Evolutionary conservation across 1,140 invertebrate genomes (phyloP).

Genomic region (Drosophila miranda): DNA sequence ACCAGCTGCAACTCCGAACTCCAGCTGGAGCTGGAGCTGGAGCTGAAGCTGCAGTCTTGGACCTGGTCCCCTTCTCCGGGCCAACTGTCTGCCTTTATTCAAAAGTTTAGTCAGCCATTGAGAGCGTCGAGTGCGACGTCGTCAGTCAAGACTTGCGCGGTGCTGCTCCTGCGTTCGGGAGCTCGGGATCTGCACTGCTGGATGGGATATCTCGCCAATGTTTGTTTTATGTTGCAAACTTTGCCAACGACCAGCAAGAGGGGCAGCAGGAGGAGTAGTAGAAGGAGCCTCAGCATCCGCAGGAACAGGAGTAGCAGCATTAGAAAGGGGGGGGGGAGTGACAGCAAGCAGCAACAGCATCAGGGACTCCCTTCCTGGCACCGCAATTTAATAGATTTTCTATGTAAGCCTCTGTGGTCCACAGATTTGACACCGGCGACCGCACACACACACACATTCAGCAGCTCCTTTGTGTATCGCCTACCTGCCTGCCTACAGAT

Average conservation of each 20-base stretch:
- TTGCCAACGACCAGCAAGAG: constrained; percentile 52
- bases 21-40: constrained; percentile 20
- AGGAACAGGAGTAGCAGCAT: no score
- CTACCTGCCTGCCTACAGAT: constrained; percentile 68
- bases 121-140: constrained; percentile 57
- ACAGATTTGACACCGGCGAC: constrained; percentile 73
- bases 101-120: constrained; percentile 80
- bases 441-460: constrained; percentile 46
- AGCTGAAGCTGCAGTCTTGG: not conserved
- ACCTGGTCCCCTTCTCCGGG: constrained; percentile 8
- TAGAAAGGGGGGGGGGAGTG: no score
- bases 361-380: constrained; percentile 20
- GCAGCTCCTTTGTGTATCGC: constrained; percentile 37
- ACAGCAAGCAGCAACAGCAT: constrained; percentile 21
- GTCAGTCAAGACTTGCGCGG: constrained; percentile 68
- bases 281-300: no score
- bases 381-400: constrained; percentile 79
- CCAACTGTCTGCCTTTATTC: constrained; percentile 58
- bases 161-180: constrained; percentile 33
- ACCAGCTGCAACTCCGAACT: constrained; percentile 46
- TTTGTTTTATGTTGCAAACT: constrained; percentile 80
- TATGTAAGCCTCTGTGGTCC: constrained; percentile 72
- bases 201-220: constrained; percentile 66
- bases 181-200: no score
- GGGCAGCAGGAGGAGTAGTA: no score